Percentiles rank a stretch among this genome's conserved stretches.
These are phyloP conservation scores for Pelecanoides urinatrix DNA, from an alignment of 2,113 vertebrate species.

Conservation along the genomic window DNA sequence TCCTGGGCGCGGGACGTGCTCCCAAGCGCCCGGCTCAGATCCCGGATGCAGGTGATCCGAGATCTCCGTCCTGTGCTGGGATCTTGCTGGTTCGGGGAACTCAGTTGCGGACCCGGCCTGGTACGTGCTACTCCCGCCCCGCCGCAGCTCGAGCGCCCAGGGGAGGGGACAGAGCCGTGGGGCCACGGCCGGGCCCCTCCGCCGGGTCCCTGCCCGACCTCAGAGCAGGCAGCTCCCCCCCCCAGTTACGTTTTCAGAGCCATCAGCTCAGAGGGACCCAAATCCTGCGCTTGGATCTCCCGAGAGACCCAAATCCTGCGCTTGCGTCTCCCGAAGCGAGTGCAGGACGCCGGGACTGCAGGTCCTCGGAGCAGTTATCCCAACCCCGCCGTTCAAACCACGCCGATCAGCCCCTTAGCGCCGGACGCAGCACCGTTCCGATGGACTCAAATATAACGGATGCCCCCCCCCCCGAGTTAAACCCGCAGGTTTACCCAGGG, in stretches of 20 bases:
- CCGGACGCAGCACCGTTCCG: too few relatives aligned
- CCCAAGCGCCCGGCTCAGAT: not conserved
- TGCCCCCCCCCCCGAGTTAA: not conserved
- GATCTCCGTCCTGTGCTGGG: rapidly evolving
- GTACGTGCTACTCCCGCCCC: not conserved
- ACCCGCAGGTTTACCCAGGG: not conserved
- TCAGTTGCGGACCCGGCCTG: too few relatives aligned
- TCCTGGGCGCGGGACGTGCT: not conserved
- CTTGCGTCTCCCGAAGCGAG: too few relatives aligned
- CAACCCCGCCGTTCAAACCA: not conserved
- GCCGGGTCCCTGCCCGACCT: not conserved
- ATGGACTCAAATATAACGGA: rapidly evolving
- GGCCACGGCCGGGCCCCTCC: not conserved
- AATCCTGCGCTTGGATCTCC: too few relatives aligned
- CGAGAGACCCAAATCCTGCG: not conserved
- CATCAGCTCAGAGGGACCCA: too few relatives aligned
- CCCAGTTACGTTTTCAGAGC: not conserved
- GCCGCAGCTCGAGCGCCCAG: not conserved
- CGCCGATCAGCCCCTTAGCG: rapidly evolving
- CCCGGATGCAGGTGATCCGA: too few relatives aligned
- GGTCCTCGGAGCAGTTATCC: not conserved
- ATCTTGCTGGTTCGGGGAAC: too few relatives aligned
- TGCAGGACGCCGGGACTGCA: too few relatives aligned
- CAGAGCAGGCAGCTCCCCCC: not conserved
- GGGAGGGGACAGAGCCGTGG: too few relatives aligned